phyloP scores from a whole-genome alignment of 2,113 vertebrate species.

The Puntigrus tetrazona region DNA sequence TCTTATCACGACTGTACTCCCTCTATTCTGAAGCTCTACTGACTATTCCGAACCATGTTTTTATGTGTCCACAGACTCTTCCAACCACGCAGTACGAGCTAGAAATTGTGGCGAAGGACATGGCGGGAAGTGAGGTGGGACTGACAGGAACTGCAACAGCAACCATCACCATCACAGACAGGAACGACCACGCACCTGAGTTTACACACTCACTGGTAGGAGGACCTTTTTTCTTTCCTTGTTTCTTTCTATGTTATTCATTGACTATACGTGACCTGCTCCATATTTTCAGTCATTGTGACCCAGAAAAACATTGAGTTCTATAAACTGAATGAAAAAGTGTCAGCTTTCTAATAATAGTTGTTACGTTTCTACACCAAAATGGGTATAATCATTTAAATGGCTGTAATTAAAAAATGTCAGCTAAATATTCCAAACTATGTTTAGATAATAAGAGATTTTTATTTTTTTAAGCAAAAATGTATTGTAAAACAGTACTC shows the following conservation, averaged over 20 bases:
- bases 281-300: not conserved
- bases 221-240: not conserved
- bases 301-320: not conserved
- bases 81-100: conserved; percentile 91
- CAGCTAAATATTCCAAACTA: too few relatives aligned
- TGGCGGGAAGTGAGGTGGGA: conserved; percentile 92
- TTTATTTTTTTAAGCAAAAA: too few relatives aligned
- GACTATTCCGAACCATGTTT: not conserved
- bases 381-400: not conserved
- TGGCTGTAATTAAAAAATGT: too few relatives aligned
- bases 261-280: not conserved
- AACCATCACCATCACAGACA: conserved; percentile 94
- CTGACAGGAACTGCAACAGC: conserved; percentile 92
- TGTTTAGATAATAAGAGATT: too few relatives aligned
- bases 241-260: not conserved
- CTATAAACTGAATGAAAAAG: not conserved
- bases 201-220: conserved; percentile 96
- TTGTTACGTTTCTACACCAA: not conserved
- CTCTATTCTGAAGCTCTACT: not conserved
- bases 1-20: not conserved
- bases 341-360: not conserved
- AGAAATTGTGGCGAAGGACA: conserved; percentile 94
- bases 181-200: conserved; percentile 95
- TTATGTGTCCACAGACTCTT: conserved; percentile 79
- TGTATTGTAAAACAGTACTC: too few relatives aligned